Evolutionary conservation across 2,797 vertebrate genomes (phyloP).

Genomic region (Fistularia commersonii): DNA sequence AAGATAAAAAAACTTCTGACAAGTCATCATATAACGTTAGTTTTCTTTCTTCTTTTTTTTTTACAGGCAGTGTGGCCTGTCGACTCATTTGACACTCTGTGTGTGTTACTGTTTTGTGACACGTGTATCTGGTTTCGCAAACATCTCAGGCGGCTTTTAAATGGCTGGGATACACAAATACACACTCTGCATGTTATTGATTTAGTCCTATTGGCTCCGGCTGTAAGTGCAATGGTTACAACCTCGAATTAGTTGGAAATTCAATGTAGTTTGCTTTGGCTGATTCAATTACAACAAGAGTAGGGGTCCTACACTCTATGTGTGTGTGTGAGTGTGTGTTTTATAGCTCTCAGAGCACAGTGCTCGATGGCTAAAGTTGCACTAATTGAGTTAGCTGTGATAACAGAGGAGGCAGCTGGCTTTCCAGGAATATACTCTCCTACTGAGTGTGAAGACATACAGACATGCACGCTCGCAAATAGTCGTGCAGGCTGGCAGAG

Average conservation of each 20-base stretch:
- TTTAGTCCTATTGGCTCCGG: constrained; percentile 12
- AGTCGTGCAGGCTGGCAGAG: too few relatives aligned
- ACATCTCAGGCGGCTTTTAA: not conserved
- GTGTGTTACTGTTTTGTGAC: too few relatives aligned
- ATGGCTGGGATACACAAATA: not conserved
- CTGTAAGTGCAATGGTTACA: constrained; percentile 6
- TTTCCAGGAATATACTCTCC: constrained; percentile 61
- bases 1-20: too few relatives aligned
- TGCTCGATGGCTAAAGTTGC: constrained; percentile 32
- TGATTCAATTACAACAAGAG: constrained; percentile 26
- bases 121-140: not conserved
- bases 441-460: constrained; percentile 25
- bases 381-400: constrained; percentile 62
- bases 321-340: not conserved
- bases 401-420: constrained; percentile 58
- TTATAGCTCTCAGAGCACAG: constrained; percentile 21
- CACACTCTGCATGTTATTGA: not conserved
- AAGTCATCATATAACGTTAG: too few relatives aligned
- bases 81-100: too few relatives aligned
- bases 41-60: too few relatives aligned
- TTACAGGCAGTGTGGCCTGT: too few relatives aligned
- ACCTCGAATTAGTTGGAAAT: constrained; percentile 12
- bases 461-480: constrained; percentile 8
- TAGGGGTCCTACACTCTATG: constrained; percentile 6
- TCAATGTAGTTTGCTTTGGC: constrained; percentile 17